Evolutionary conservation across 2,888 invertebrate species (phyloP), one percentile per base, ranked within the genome.

Genomic region (Drosophila monieri): DNA sequence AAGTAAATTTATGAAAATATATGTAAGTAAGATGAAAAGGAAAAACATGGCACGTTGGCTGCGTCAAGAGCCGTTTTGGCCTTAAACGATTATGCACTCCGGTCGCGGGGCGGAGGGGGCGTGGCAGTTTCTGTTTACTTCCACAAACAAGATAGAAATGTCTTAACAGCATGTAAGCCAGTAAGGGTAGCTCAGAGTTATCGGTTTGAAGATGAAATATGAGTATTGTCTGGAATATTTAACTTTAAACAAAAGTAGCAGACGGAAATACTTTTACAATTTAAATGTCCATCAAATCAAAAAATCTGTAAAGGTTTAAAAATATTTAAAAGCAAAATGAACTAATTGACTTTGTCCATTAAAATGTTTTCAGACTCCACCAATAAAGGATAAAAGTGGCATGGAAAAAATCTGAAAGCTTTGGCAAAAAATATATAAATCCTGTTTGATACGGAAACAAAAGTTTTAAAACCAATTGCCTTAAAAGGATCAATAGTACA

Each of bases 41-140:
- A 41, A 32, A 60, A 15, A 15, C 58, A 18, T 39, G 23, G 60
- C 59, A 47, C 46, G 59, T 46, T n/a, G 46, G 9, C 6, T 8
- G 10, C 58, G 56, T 46, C 55, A 64, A 64, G 68, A 62, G 62
- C 58, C 53, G 55, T 77, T 59, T 69, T 66, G 55, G 62, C 58
- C 53, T 68, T 73, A 86, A 80, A 73, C 76, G 85, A 68, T 73
- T 73, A 73, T 67, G 61, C 58, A 66, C 72, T 73, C 44, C 35
- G 44, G n/a, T 6, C 21, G 30, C 9, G 53, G 12, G n/a, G 14
- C n/a, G n/a, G 35, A 18, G 21, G 37, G 54, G 55, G 39, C 39
- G 35, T 37, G 35, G 52, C 58, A 46, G 49, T 43, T 51, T 37
- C 30, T 52, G 64, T 37, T 64, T 64, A 21, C 30, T 23, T 46